phyloP scores from a whole-genome alignment of 2,797 vertebrate genomes.

The Pseudotriccus pelzelni region DNA sequence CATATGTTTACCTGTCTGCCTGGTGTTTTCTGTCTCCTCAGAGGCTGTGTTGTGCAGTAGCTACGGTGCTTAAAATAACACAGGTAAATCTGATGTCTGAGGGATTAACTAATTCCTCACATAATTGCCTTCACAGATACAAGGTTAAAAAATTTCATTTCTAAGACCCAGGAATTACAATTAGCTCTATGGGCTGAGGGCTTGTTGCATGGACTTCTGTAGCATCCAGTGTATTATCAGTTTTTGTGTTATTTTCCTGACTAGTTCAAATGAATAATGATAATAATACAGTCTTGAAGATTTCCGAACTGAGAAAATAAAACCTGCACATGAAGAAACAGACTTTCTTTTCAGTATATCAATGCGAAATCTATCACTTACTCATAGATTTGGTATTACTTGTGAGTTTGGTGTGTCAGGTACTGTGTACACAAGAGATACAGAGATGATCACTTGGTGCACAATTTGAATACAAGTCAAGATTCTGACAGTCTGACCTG shows the following conservation, averaged over 20 bases:
- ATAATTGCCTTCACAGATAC: not conserved
- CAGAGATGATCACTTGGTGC: not conserved
- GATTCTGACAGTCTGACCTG: not conserved
- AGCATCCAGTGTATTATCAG: not conserved
- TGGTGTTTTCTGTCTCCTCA: not conserved
- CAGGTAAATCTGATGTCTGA: conserved; percentile 3
- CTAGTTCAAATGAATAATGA: not conserved
- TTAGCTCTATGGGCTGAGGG: not conserved
- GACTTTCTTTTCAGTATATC: not conserved
- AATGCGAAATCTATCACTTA: not conserved
- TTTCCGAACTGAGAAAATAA: not conserved
- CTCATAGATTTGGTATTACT: not conserved
- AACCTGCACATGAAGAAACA: not conserved
- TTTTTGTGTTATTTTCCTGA: not conserved
- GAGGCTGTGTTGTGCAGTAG: not conserved
- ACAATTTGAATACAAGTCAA: not conserved
- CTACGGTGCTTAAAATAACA: not conserved
- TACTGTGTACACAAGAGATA: not conserved
- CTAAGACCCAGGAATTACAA: not conserved
- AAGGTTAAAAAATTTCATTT: not conserved
- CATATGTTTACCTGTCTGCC: conserved; percentile 1
- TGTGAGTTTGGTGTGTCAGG: not conserved
- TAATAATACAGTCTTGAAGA: not conserved
- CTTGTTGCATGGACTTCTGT: not conserved
- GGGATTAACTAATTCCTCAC: conserved; percentile 13